A percentile compares a stretch with the other conserved stretches of the same genome.
Evolutionary conservation across 1,140 invertebrate genomes (phyloP).

Genomic region (Drosophila repletoides): DNA sequence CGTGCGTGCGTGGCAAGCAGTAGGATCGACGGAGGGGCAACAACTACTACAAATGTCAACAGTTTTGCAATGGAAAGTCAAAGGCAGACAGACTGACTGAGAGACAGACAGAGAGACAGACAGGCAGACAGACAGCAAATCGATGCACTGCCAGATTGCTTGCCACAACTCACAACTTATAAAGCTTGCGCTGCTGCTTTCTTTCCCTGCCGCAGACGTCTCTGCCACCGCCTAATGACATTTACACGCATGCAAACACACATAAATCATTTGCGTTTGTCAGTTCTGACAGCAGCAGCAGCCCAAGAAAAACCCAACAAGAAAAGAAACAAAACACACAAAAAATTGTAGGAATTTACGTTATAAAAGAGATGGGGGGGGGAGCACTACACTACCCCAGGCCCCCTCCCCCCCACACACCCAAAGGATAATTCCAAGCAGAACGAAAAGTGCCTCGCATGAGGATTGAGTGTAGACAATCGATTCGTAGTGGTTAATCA

Average conservation of each 20-base stretch:
- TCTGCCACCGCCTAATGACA: conserved; percentile 60
- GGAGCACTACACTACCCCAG: not conserved
- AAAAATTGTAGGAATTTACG: conserved; percentile 42
- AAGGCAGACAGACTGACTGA: too few species aligned
- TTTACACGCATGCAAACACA: conserved; percentile 81
- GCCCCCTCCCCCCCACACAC: not conserved
- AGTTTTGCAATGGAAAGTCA: conserved; percentile 70
- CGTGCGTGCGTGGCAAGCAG: conserved; percentile 32
- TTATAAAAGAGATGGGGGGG: conserved; percentile 30
- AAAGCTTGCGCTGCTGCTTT: not conserved
- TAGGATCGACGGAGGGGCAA: conserved; percentile 21
- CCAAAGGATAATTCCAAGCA: not conserved
- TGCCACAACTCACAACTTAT: not conserved
- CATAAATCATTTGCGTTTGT: conserved; percentile 81
- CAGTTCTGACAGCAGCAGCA: conserved; percentile 75
- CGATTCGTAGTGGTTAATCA: conserved; percentile 75
- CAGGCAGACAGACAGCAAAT: too few species aligned
- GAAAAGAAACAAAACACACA: conserved; percentile 6
- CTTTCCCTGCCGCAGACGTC: conserved; percentile 1
- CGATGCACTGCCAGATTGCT: conserved; percentile 39
- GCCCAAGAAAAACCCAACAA: conserved; percentile 36
- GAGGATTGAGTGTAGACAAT: conserved; percentile 68
- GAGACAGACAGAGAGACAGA: too few species aligned
- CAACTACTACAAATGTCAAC: conserved; percentile 59
- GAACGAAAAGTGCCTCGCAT: conserved; percentile 25